Evolutionary conservation across 2,888 invertebrate species (phyloP), one percentile per base, ranked within the genome.

Genomic region (Hydriomena furcata): DNA sequence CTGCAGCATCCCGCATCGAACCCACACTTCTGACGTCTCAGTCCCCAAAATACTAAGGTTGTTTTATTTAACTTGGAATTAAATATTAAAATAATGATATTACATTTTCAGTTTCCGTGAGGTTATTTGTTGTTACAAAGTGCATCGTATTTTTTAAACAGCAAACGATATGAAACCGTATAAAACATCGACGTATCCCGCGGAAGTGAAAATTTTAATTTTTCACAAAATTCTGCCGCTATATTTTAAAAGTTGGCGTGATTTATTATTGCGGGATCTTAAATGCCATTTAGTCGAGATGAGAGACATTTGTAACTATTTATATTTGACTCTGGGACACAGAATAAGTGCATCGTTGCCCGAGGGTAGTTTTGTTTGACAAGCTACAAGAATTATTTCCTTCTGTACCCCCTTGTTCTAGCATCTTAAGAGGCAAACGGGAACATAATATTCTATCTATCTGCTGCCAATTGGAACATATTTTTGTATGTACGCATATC

Each of bases 161-260:
- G 52, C 64, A 52, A 60, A 61, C 68, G 62, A 77, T 76, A 80
- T 76, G 72, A 76, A 79, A 78, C 82, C 80, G 67, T 79, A 78
- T 77, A 81, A 82, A 84, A 78, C 77, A 77, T 75, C 72, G 74
- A 78, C 73, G 74, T 81, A 79, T 78, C 67, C 79, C 57, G 72
- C 65, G 73, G 71, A 75, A 74, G 79, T 71, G 74, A 77, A 81
- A 79, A 80, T 76, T 82, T 82, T 76, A 79, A 81, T 80, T 83
- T 79, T 71, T 67, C 71, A 64, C 74, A 82, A 83, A 76, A 65
- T 61, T 68, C 69, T 65, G 63, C 63, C 69, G 76, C 77, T 73
- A 73, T 82, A 78, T 83, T 85, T 85, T 82, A 76, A 84, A 81
- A 77, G 75, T 77, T 71, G 68, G 63, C 70, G 66, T 83, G 82